A percentile compares a stretch with the other conserved stretches of the same genome.
phyloP scores from a whole-genome alignment of 2,113 vertebrate species.

The Ophiodon elongatus region DNA sequence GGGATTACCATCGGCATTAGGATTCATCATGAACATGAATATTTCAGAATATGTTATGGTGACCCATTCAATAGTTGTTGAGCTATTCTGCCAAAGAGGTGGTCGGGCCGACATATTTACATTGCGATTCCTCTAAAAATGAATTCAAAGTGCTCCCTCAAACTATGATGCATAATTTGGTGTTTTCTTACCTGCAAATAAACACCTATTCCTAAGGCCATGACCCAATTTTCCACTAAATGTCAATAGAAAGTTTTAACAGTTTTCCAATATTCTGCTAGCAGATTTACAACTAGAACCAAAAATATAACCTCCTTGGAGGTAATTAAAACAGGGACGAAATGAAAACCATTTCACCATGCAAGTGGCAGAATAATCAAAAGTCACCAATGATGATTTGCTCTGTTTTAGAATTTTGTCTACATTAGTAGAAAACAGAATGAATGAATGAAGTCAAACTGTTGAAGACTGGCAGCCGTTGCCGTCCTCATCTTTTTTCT shows the following conservation, averaged over 20 bases:
- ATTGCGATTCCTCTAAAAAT: background rate
- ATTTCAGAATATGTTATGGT: background rate
- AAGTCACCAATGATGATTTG: constrained; percentile 24
- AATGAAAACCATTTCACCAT: constrained; percentile 35
- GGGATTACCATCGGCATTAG: background rate
- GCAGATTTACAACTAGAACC: background rate
- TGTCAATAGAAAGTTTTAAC: constrained; percentile 7
- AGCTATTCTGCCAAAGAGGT: background rate
- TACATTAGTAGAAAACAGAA: constrained; percentile 26
- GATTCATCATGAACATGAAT: background rate
- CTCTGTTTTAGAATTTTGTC: constrained; percentile 36
- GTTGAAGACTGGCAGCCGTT: background rate
- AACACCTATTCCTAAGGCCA: background rate
- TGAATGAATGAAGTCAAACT: constrained; percentile 20
- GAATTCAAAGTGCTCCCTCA: background rate
- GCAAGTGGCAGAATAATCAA: constrained; percentile 36
- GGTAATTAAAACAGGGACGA: constrained; percentile 45
- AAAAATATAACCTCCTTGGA: constrained; percentile 7
- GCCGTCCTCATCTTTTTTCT: background rate
- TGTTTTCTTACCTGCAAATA: background rate
- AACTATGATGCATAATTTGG: background rate
- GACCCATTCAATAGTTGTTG: too few species aligned
- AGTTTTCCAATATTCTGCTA: background rate
- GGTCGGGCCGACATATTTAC: background rate
- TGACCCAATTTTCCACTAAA: background rate